phyloP scores from a whole-genome alignment of 2,797 vertebrate genomes.

The Sorex maritimensis region DNA sequence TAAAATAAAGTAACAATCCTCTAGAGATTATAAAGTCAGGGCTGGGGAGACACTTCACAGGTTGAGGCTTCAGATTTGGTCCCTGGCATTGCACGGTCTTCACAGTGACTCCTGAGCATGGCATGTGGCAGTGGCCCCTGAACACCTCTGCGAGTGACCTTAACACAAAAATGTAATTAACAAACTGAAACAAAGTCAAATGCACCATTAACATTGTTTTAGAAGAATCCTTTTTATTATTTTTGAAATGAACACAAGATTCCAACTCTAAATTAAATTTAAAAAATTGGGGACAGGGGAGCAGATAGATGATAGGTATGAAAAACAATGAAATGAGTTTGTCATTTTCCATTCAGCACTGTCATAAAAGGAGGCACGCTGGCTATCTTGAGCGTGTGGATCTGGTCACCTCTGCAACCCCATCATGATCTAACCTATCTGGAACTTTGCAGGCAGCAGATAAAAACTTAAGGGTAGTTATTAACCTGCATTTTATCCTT shows the following conservation, averaged over 20 bases:
- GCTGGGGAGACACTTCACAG: too few relatives aligned
- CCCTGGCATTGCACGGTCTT: too few relatives aligned
- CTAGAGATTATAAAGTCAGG: too few relatives aligned
- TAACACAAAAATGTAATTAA: too few relatives aligned
- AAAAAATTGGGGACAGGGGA: not conserved
- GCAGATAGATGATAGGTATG: not conserved
- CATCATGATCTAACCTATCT: not conserved
- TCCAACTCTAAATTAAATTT: not conserved
- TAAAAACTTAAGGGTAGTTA: not conserved
- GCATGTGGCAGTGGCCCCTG: too few relatives aligned
- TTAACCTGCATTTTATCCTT: not conserved
- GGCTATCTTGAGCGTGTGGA: not conserved
- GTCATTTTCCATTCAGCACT: not conserved
- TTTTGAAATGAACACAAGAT: slow-evolving; percentile 10
- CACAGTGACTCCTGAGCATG: too few relatives aligned
- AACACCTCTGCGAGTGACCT: too few relatives aligned
- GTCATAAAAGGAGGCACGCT: not conserved
- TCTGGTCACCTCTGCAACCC: not conserved
- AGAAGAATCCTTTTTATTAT: too few relatives aligned
- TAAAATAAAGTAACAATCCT: not conserved
- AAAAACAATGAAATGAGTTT: not conserved
- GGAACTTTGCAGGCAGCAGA: too few relatives aligned
- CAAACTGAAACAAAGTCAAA: too few relatives aligned
- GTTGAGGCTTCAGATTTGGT: too few relatives aligned
- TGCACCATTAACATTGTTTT: too few relatives aligned